Conservation (phyloP, 2,797 vertebrate genomes). For the Naso thynnoides region DNA sequence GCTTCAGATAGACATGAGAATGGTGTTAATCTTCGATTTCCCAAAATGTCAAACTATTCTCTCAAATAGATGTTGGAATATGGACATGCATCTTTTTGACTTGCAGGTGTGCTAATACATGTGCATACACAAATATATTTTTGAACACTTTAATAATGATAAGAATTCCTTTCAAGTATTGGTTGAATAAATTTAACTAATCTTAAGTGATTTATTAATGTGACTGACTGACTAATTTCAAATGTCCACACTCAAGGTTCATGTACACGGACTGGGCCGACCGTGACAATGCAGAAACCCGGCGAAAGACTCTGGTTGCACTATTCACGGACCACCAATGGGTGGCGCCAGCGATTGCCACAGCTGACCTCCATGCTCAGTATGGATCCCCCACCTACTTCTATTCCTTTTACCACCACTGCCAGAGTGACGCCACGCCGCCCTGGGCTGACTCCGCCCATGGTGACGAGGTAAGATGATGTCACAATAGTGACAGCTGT, state of each 20-base stretch:
- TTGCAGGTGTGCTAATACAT: background rate
- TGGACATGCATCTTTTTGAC: background rate
- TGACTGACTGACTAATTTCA: background rate
- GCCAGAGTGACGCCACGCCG: conserved; percentile 96
- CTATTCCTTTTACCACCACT: conserved; percentile 98
- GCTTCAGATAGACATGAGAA: background rate
- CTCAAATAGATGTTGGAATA: conserved; percentile 1
- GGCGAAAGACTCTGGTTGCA: conserved; percentile 93
- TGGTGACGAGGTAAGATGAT: conserved; percentile 90
- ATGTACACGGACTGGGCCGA: conserved; percentile 99
- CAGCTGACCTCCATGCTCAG: conserved; percentile 95
- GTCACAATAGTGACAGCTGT: background rate
- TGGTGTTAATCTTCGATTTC: background rate
- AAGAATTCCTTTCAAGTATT: background rate
- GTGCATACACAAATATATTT: background rate
- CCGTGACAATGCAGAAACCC: conserved; percentile 93
- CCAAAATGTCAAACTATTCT: background rate
- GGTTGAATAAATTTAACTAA: background rate
- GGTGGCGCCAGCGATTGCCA: conserved; percentile 97
- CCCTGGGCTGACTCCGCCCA: conserved; percentile 97
- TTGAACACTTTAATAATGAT: background rate
- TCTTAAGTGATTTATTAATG: background rate
- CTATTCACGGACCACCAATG: conserved; percentile 98
- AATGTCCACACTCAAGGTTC: conserved; percentile 84
- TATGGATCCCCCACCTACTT: conserved; percentile 99